Conservation (phyloP, 2,888 invertebrate species). For the Tenthredo mesomela region DNA sequence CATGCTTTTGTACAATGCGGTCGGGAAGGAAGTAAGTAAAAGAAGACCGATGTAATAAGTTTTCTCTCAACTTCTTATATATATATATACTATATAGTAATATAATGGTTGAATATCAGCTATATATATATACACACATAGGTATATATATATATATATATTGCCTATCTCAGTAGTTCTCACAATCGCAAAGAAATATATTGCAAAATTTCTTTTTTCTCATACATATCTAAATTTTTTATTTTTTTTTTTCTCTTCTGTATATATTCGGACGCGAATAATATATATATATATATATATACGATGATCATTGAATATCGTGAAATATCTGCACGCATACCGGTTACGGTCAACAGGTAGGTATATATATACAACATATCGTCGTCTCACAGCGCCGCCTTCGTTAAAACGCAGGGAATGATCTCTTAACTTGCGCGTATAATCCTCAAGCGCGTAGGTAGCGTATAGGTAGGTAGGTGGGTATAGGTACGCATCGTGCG, state of each 20-base stretch:
- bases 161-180: no score
- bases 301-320: not conserved
- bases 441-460: conserved; percentile 36
- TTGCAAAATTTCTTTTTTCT: not conserved
- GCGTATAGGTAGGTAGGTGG: not conserved
- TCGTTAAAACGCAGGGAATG: conserved; percentile 44
- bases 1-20: not conserved
- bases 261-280: not conserved
- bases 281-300: no score
- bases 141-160: no score
- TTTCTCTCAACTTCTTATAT: no score
- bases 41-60: not conserved
- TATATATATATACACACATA: no score
- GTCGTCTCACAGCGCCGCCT: not conserved
- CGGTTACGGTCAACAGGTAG: conserved; percentile 24
- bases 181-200: no score
- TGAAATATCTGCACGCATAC: conserved; percentile 35
- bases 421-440: conserved; percentile 39
- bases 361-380: not conserved
- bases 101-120: no score
- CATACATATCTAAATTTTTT: no score
- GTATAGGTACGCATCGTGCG: conserved; percentile 4
- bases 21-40: not conserved
- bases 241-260: not conserved
- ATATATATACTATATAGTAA: not conserved